Percentiles rank a stretch among this genome's conserved stretches.
phyloP scores from a whole-genome alignment of 30 jellyfish, hydroid and myxozoan genomes.

The Nemopilema nomurai region DNA sequence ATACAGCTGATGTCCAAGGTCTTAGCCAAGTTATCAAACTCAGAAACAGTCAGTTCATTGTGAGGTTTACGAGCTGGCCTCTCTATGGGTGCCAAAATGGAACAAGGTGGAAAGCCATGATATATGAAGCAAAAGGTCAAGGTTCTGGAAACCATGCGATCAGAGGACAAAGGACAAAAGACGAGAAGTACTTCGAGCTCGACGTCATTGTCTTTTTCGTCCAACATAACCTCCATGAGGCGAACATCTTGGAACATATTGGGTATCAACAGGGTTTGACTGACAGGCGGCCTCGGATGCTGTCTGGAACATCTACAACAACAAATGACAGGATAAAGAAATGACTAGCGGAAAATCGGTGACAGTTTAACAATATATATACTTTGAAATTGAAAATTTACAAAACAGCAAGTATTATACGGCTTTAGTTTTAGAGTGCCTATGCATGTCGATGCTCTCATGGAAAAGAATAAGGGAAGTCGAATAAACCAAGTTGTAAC shows the following conservation, averaged over 20 bases:
- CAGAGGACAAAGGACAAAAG: neutral
- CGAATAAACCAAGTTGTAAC: no score
- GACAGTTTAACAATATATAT: no score
- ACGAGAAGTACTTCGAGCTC: conserved; percentile 83
- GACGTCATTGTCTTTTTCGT: conserved; percentile 85
- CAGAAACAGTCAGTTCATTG: no score
- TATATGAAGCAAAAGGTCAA: neutral
- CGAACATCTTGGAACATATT: conserved; percentile 95
- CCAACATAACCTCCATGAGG: conserved; percentile 83
- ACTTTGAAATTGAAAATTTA: no score
- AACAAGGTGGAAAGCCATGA: neutral
- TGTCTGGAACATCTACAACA: conserved; percentile 89
- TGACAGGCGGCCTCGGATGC: conserved; percentile 74
- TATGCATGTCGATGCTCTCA: no score
- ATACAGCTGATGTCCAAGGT: no score
- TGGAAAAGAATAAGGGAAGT: no score
- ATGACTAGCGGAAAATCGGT: no score
- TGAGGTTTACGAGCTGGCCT: no score
- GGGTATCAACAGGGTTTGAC: conserved; percentile 87
- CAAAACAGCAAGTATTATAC: neutral
- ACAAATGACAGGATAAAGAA: neutral
- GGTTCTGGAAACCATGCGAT: neutral
- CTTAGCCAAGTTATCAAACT: no score
- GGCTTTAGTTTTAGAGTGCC: no score
- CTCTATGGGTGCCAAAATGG: no score